phyloP scores from a whole-genome alignment of 2,113 vertebrate species.

The Delphinus delphis region DNA sequence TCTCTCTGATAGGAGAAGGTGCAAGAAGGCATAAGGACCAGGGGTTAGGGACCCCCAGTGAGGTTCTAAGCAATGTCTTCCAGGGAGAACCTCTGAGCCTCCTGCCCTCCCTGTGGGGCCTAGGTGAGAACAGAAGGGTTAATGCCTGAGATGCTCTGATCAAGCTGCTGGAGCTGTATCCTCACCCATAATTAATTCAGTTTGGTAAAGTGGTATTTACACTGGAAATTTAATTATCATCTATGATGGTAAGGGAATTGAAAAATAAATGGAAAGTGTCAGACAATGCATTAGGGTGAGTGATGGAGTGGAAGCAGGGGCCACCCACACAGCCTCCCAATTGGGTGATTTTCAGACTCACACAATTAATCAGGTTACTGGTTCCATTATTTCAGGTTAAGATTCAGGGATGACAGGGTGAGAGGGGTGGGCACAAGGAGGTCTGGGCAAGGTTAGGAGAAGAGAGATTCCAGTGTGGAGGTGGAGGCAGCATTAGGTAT shows the following conservation, averaged over 20 bases:
- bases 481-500: constrained; percentile 58
- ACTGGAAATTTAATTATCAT: constrained; percentile 45
- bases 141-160: background rate
- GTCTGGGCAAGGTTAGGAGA: background rate
- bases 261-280: constrained; percentile 53
- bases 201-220: constrained; percentile 42
- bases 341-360: background rate
- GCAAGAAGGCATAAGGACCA: background rate
- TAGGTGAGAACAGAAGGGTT: background rate
- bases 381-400: background rate
- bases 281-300: background rate
- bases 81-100: background rate
- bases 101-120: background rate
- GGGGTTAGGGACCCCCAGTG: no score
- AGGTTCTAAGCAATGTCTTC: background rate
- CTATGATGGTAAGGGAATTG: constrained; percentile 35
- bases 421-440: background rate
- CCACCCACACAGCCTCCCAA: background rate
- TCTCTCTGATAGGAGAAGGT: background rate
- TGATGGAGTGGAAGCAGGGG: background rate
- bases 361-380: background rate
- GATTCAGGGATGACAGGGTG: background rate
- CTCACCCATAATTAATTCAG: background rate
- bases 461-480: background rate
- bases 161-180: background rate